phyloP scores from a whole-genome alignment of 2,797 vertebrate genomes.

The Microctenopoma lineatum region DNA sequence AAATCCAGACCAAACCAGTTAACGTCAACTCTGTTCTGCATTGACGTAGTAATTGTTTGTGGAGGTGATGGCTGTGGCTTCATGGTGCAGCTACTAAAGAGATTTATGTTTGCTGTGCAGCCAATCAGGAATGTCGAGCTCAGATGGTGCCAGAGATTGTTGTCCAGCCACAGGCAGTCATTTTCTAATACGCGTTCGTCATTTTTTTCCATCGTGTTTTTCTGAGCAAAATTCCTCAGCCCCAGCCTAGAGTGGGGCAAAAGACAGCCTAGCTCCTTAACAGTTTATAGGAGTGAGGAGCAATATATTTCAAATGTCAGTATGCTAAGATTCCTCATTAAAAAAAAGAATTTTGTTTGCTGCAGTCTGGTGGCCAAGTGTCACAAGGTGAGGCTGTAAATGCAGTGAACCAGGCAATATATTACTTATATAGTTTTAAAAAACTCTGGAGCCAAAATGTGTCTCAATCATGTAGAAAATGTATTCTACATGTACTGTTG shows the following conservation, averaged over 20 bases:
- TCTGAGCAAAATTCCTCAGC: constrained; percentile 28
- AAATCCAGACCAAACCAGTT: constrained; percentile 59
- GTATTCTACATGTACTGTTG: neutral
- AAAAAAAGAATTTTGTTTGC: constrained; percentile 9
- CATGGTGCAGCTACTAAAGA: constrained; percentile 24
- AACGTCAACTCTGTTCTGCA: constrained; percentile 68
- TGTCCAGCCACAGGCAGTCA: constrained; percentile 46
- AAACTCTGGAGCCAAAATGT: neutral
- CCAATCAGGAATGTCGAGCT: constrained; percentile 40
- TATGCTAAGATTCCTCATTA: constrained; percentile 12
- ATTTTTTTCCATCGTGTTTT: constrained; percentile 33
- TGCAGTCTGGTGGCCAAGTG: constrained; percentile 14
- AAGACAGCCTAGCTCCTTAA: constrained; percentile 29
- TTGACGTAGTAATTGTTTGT: constrained; percentile 26
- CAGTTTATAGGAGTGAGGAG: constrained; percentile 30
- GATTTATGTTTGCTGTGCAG: constrained; percentile 52
- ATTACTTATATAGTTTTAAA: neutral
- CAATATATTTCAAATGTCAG: constrained; percentile 31
- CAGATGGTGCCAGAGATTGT: constrained; percentile 49
- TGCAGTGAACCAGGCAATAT: constrained; percentile 2
- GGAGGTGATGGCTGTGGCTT: constrained; percentile 16
- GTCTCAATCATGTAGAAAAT: neutral
- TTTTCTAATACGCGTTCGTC: constrained; percentile 34
- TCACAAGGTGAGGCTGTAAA: constrained; percentile 26
- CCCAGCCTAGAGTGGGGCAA: constrained; percentile 14